These are phyloP conservation scores for Psilopsiagon aymara DNA, from an alignment of 2,113 vertebrate species.

Conservation along the genomic window DNA sequence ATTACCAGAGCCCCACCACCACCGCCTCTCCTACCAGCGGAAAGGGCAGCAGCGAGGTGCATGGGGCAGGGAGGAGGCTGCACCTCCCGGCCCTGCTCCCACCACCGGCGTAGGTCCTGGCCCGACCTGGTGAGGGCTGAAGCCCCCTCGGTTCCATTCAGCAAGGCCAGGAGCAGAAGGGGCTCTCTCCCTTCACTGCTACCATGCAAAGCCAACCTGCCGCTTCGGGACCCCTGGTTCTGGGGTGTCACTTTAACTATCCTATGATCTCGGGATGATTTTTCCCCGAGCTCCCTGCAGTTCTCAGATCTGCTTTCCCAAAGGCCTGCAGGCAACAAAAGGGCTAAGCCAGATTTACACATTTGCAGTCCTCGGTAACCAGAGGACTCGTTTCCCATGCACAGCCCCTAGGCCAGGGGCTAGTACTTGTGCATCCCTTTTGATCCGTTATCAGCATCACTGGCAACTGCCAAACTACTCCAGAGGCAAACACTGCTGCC, in stretches of 20 bases:
- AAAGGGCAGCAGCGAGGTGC: background rate
- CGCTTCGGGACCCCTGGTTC: background rate
- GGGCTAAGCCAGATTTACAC: background rate
- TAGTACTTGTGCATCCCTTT: background rate
- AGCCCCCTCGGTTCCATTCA: background rate
- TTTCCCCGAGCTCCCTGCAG: background rate
- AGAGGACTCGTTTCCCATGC: background rate
- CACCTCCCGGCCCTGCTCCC: background rate
- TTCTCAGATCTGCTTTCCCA: background rate
- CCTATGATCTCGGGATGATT: accelerated
- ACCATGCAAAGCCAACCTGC: background rate
- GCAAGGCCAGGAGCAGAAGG: background rate
- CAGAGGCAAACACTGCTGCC: background rate
- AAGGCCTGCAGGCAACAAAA: background rate
- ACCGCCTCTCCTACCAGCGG: background rate
- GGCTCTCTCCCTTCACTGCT: background rate
- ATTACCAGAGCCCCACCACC: background rate
- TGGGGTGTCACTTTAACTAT: background rate
- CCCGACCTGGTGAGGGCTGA: accelerated
- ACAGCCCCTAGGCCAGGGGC: background rate
- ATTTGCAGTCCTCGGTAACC: background rate
- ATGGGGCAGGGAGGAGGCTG: accelerated
- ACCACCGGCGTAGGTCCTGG: accelerated
- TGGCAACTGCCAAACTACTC: background rate
- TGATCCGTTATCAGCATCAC: background rate